Percentiles rank a stretch among this genome's conserved stretches.
Conservation (phyloP, 2,888 invertebrate genomes). For the Heterodera filipjevi region DNA sequence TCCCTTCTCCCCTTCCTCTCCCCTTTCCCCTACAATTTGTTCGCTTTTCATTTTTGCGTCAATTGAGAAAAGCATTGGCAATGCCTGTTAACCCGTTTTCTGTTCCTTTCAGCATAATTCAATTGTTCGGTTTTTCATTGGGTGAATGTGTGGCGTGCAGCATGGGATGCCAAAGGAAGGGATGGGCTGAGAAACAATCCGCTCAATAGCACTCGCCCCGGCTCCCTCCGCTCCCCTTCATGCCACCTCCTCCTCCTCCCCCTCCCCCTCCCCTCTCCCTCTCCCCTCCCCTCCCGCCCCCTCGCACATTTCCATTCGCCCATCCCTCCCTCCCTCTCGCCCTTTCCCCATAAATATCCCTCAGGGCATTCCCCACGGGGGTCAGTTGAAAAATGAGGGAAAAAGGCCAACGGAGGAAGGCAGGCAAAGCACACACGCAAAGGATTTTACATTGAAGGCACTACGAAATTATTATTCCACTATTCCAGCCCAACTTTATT, state of each 20-base stretch:
- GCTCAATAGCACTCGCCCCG: not conserved
- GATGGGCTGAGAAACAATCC: not conserved
- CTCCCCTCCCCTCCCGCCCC: not conserved
- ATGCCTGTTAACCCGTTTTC: not conserved
- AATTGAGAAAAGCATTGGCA: too few species aligned
- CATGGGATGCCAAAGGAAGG: too few species aligned
- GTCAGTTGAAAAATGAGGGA: not conserved
- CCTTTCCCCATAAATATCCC: not conserved
- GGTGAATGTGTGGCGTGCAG: not conserved
- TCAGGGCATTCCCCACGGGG: not conserved
- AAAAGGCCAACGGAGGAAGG: not conserved
- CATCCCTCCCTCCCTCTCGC: not conserved
- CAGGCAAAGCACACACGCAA: too few species aligned
- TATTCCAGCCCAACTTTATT: not conserved
- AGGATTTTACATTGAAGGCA: not conserved
- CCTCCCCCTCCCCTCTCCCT: not conserved
- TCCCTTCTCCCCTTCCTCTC: too few species aligned
- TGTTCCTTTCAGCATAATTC: not conserved
- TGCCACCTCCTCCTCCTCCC: not conserved
- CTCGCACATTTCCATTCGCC: not conserved
- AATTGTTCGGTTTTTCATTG: conserved; percentile 2
- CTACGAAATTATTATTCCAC: not conserved
- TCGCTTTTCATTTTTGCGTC: too few species aligned
- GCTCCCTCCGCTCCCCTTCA: not conserved
- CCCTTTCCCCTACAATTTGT: too few species aligned